phyloP scores from a whole-genome alignment of 2,888 invertebrate species.

The Plemyria rubiginata region DNA sequence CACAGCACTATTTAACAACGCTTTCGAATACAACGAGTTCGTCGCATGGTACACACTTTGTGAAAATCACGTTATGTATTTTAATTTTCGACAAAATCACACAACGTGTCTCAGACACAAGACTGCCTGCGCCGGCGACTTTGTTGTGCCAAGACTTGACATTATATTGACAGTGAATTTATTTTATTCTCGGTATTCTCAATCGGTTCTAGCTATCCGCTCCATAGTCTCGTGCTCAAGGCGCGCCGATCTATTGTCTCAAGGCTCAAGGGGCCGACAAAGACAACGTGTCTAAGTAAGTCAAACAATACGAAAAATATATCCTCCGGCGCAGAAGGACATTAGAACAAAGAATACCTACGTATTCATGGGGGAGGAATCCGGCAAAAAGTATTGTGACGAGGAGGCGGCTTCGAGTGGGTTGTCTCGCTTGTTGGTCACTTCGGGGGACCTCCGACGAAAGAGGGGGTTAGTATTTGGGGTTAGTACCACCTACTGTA shows the following conservation, averaged over 20 bases:
- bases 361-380: slow-evolving; percentile 34
- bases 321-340: slow-evolving; percentile 35
- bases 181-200: too few species aligned
- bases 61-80: neutral
- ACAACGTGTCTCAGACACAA: too few species aligned
- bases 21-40: neutral
- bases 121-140: too few species aligned
- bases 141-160: too few species aligned
- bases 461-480: slow-evolving; percentile 4
- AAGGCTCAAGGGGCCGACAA: slow-evolving; percentile 32
- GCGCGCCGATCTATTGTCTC: slow-evolving; percentile 30
- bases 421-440: slow-evolving; percentile 10
- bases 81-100: too few species aligned
- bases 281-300: slow-evolving; percentile 38
- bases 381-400: slow-evolving; percentile 27
- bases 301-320: slow-evolving; percentile 41
- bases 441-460: slow-evolving; percentile 7
- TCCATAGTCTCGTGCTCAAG: neutral
- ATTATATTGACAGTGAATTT: too few species aligned
- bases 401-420: slow-evolving; percentile 4
- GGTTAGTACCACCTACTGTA: neutral
- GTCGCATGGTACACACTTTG: neutral
- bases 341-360: slow-evolving; percentile 39
- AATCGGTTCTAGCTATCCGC: neutral
- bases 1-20: slow-evolving; percentile 5